Conservation (phyloP, 1,140 invertebrate species). For the Nautilus pompilius region DNA sequence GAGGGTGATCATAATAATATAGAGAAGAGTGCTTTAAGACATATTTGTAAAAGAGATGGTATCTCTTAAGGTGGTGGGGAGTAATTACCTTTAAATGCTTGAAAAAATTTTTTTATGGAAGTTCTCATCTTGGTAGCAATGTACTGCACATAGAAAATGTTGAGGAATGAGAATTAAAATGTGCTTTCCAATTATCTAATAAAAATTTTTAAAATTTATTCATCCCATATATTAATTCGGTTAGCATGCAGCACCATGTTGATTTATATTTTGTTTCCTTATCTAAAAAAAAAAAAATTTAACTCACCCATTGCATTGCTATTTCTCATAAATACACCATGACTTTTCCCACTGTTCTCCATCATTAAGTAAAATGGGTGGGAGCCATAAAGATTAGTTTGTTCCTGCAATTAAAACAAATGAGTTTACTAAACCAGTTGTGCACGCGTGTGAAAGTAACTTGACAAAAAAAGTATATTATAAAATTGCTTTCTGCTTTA, state of each 20-base stretch:
- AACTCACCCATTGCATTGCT: slow-evolving; percentile 46
- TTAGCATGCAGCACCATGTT: background rate
- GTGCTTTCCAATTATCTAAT: background rate
- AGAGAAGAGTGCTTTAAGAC: no score
- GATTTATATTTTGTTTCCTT: background rate
- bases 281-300: background rate
- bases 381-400: slow-evolving; percentile 71
- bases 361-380: slow-evolving; percentile 77
- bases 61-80: no score
- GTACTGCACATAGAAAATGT: background rate
- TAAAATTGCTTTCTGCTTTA: background rate
- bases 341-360: slow-evolving; percentile 54
- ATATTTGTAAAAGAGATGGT: no score
- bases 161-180: background rate
- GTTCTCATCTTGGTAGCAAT: no score
- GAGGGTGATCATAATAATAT: no score
- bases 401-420: slow-evolving; percentile 11
- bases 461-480: background rate
- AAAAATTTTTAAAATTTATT: background rate
- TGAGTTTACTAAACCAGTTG: background rate
- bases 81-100: no score
- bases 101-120: no score
- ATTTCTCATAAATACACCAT: slow-evolving; percentile 47
- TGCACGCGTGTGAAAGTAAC: background rate
- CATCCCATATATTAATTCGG: background rate